Evolutionary conservation across 2,888 invertebrate genomes (phyloP), one percentile per base, ranked within the genome.

Genomic region (Atherix ibis): DNA sequence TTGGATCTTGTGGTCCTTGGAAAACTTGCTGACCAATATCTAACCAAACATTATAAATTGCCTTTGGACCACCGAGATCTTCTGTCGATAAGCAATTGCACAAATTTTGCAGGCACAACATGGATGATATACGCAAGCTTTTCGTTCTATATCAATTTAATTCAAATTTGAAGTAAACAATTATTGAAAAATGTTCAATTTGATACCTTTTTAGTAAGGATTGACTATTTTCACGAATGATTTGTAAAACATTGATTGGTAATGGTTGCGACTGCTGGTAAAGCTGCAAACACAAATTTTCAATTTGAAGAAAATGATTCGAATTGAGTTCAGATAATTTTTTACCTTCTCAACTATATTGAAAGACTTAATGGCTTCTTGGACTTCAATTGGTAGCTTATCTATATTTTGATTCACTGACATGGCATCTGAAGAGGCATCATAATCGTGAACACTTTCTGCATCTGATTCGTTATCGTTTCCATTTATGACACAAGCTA

Each of bases 101-200:
- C 46, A 82, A 62, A 53, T 82, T 82, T 55, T 76, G 79, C 32
- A 76, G 51, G 46, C 79, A 80, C 12, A 80, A 56, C 27, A 79
- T 58, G 2, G 76, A 71, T 46, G 74, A 63, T n/a, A 71, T 68
- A 46, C 74, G 71, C 27, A 79, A 51, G 31, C 62, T 67, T 27
- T 63, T 54, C 12, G 69, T 49, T 46, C 70, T 71, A 49, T 44
- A 64, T 24, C 4, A 22, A 27, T 29, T 9, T 24, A 28, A 27
- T 28, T 27, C 5, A 40, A 31, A 10, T 24, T 27, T 24, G n/a
- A 31, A 14, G 19, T 17, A 19, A 35, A 27, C 27, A 13, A 13
- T 35, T 10, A 22, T 18, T 29, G 18, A 24, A 34, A 16, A 18
- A 8, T n/a, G 13, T 9, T 13, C 14, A 22, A 26, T 32, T 17